Conservation (phyloP, 2,888 invertebrate genomes). For the Pardosa pseudoannulata region DNA sequence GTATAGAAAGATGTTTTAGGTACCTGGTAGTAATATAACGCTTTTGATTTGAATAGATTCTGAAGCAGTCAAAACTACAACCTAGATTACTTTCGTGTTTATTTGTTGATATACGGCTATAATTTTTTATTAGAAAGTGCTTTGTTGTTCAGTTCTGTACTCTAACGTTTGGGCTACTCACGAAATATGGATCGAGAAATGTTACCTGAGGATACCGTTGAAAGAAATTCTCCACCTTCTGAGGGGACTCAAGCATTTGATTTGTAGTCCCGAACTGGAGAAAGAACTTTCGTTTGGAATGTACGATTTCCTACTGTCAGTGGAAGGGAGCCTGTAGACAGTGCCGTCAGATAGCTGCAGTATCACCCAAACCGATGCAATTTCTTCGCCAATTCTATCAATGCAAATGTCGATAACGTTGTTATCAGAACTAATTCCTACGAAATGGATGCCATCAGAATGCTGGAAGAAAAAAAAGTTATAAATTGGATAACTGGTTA, state of each 20-base stretch:
- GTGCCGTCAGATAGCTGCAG: constrained; percentile 35
- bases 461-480: constrained; percentile 28
- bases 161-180: no score
- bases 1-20: no score
- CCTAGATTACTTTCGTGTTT: no score
- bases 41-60: no score
- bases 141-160: no score
- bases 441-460: constrained; percentile 51
- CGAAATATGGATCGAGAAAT: no score
- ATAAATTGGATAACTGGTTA: no score
- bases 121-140: no score
- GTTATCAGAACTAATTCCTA: constrained; percentile 32
- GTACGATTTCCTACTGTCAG: constrained; percentile 33
- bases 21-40: no score
- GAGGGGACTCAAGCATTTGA: constrained; percentile 42
- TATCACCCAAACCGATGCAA: constrained; percentile 28
- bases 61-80: no score
- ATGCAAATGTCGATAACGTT: constrained; percentile 47
- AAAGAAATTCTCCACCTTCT: constrained; percentile 57
- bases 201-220: constrained; percentile 47
- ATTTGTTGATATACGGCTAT: no score
- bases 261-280: constrained; percentile 34
- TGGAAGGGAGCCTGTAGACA: constrained; percentile 9
- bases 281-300: constrained; percentile 38
- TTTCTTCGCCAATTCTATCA: constrained; percentile 32